Base-by-base conservation (phyloP, 1,140 invertebrate species). In the Mamestra configurata region DNA sequence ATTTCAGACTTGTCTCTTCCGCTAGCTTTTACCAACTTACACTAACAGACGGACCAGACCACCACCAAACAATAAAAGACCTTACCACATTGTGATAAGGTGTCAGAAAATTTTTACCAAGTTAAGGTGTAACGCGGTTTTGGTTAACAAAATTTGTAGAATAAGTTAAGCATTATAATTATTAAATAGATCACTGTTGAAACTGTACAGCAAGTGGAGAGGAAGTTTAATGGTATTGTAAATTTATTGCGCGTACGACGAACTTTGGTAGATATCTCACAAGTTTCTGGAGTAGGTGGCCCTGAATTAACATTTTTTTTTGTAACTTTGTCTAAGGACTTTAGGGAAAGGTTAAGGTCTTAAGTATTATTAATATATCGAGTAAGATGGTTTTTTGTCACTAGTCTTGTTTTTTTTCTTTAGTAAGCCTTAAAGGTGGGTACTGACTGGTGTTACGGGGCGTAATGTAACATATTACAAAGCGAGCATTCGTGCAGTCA, bases 161-260 rank as follows among this genome's bases (percentile, higher is more conserved):
- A 71, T 71, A 71, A 71, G 68, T 71, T 71, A 53, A 71, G 68
- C 46, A 71, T 71, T 51, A 71, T 71, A 71, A 71, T 71, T 71
- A 71, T 71, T 71, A 71, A 71, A 71, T 51, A 71, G 43, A 71
- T 71, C 46, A 53, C 68, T 70, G 66, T 22, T 71, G 46, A 71
- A 53, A 71, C 68, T 71, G 68, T 71, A 53, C 24, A 53, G 46
- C 22, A 27, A 53, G 68, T 53, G 40, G 35, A 22, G 43, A 49
- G 22, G 66, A 71, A 71, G 68, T 71, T 71, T 71, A 71, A 71
- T 71, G 46, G 43, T 53, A 71, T 71, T 71, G 46, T 53, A 31
- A 71, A 71, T 71, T 71, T 71, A 71, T 43, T 35, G 49, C 43
- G 43, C 20, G 40, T 5, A 70, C 66, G 64, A n/a, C 31, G 40